A percentile compares a stretch with the other conserved stretches of the same genome.
phyloP scores from a whole-genome alignment of 2,113 vertebrate genomes.

The Dolichotis patagonum region DNA sequence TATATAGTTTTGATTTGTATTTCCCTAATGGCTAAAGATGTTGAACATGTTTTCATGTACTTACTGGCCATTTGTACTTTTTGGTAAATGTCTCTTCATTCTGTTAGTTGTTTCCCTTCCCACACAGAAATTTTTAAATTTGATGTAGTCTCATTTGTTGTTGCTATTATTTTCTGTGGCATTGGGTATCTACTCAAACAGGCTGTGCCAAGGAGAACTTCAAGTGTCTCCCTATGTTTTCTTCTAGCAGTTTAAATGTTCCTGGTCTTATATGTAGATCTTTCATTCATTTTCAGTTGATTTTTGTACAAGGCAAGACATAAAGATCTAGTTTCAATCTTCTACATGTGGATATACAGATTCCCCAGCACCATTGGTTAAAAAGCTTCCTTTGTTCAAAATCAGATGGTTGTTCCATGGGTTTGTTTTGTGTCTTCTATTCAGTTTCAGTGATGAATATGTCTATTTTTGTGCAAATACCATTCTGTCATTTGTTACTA shows the following conservation, averaged over 20 bases:
- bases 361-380: neutral
- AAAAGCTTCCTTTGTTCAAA: neutral
- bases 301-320: neutral
- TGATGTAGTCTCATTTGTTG: neutral
- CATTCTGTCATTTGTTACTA: neutral
- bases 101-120: neutral
- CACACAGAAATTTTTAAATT: neutral
- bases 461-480: neutral
- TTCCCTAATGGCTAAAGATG: neutral
- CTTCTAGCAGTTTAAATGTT: neutral
- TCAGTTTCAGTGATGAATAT: neutral
- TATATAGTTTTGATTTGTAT: neutral
- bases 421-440: neutral
- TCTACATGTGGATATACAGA: neutral
- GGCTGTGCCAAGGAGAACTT: neutral
- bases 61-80: neutral
- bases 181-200: neutral
- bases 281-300: neutral
- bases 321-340: neutral
- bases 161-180: neutral
- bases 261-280: neutral
- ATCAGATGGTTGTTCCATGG: neutral
- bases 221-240: neutral
- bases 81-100: neutral
- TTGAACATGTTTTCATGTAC: neutral